Percentiles rank a stretch among this genome's conserved stretches.
phyloP scores from a whole-genome alignment of 2,113 vertebrate species.

The Bubo blakistoni region DNA sequence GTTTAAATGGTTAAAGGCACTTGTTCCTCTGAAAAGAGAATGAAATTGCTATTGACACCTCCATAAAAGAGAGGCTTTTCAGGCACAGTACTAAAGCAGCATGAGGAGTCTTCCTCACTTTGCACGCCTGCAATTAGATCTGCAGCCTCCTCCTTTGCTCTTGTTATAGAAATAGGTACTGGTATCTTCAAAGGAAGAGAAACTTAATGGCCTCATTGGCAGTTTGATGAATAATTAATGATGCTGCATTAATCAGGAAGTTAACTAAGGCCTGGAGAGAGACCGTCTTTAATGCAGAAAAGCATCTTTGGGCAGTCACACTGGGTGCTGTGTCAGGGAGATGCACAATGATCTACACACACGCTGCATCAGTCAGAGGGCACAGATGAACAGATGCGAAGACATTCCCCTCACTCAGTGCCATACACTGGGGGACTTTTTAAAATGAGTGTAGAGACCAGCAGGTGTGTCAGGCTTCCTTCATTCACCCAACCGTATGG shows the following conservation, averaged over 20 bases:
- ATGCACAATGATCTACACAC: fast-evolving
- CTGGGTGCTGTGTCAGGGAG: background rate
- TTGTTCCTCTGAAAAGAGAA: slow-evolving; percentile 42
- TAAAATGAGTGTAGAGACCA: fast-evolving
- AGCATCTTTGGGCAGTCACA: background rate
- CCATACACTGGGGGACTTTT: too few relatives aligned
- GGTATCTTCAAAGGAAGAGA: slow-evolving; percentile 37
- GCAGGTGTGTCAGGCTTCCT: background rate
- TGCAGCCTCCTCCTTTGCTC: slow-evolving; percentile 10
- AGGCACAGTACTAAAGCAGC: background rate
- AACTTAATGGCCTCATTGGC: background rate
- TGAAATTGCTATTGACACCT: slow-evolving; percentile 42
- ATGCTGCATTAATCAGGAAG: slow-evolving; percentile 17
- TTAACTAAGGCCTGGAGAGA: slow-evolving; percentile 23
- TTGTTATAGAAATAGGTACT: slow-evolving; percentile 19
- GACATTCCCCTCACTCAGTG: fast-evolving
- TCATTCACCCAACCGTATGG: background rate
- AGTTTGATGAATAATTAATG: slow-evolving; percentile 49
- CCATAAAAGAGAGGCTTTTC: slow-evolving; percentile 36
- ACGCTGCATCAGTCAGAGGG: background rate
- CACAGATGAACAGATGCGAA: fast-evolving
- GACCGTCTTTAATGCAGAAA: background rate
- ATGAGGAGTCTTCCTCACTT: background rate
- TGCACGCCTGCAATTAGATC: background rate
- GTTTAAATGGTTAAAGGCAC: slow-evolving; percentile 53